Conservation (phyloP, 2,888 invertebrate genomes). For the Serripes groenlandicus region DNA sequence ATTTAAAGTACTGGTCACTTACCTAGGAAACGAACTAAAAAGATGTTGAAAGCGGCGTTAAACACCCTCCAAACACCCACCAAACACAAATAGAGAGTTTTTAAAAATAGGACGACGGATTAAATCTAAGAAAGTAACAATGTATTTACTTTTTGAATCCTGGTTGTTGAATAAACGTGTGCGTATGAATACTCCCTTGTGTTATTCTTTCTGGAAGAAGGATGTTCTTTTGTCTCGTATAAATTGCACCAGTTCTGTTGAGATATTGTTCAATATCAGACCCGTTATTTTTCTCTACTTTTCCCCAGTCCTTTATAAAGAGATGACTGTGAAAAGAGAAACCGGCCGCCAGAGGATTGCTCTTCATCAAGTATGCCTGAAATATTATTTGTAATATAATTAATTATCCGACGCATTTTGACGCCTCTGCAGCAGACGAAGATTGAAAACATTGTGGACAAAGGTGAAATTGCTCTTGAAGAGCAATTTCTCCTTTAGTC, state of each 20-base stretch:
- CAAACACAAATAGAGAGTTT: not conserved
- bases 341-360: slow-evolving; percentile 3
- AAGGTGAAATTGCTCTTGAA: too few relatives aligned
- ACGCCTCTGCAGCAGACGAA: too few relatives aligned
- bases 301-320: slow-evolving; percentile 21
- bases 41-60: not conserved
- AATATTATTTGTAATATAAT: too few relatives aligned
- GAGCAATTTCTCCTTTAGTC: too few relatives aligned
- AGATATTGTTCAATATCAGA: slow-evolving; percentile 31
- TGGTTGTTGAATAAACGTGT: not conserved
- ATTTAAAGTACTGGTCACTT: too few relatives aligned
- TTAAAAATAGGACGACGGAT: not conserved
- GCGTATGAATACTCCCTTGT: slow-evolving; percentile 17
- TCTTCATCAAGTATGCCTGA: not conserved
- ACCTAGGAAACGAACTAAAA: not conserved
- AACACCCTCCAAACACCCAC: not conserved
- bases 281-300: slow-evolving; percentile 5
- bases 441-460: too few relatives aligned
- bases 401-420: too few relatives aligned
- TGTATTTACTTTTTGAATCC: slow-evolving; percentile 18
- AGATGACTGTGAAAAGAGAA: slow-evolving; percentile 22
- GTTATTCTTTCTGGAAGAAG: slow-evolving; percentile 1
- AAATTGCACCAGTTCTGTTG: slow-evolving; percentile 3
- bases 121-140: not conserved
- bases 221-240: slow-evolving; percentile 19